Base-by-base conservation (phyloP, 2,888 invertebrate species). In the Drosophila mercatorum region DNA sequence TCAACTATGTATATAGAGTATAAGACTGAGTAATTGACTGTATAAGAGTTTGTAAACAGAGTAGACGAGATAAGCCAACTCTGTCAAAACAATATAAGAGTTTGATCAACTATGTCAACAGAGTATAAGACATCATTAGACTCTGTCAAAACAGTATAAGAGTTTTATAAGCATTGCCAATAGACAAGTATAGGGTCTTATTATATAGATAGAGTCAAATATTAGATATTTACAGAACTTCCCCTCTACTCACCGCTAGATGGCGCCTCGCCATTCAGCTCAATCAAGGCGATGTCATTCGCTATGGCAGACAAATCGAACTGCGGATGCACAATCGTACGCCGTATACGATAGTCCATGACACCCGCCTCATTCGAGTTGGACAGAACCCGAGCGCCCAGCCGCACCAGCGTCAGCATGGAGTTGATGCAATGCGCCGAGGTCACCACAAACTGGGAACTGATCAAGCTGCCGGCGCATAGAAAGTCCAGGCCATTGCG, bases 271-370 rank as follows among this genome's bases (percentile, higher is more conserved):
- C 75, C 75, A 10, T 93, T 92, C 47, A 97, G 92, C 71, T 95
- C 94, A 1, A 98, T 92, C 14, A 98, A 90, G 0, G 96, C 97
- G 72, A 98, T 96, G 90, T 98, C 98, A 88, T 96, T 96, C 31
- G 94, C 94, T 85, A 94, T 95, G 1, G 94, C 92, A 2, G 93
- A 93, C 0, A 95, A 88, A 89, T 94, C 95, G 92, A 96, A 97
- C 1, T 94, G 86, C 74, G 96, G 96, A 90, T 97, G 97, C 11
- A 95, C 92, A 63, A 94, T 94, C 65, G 93, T 94, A 57, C 92
- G 93, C 56, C 94, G 94, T 49, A 97, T 94, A 8, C 93, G 92
- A 40, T 96, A 93, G 87, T 96, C 95, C n/a, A 95, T 88, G 0
- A 94, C 93, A 0, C 94, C 94, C 0, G 95, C 95, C 60, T 94